phyloP scores from a whole-genome alignment of 2,797 vertebrate species.

The Cuculus canorus region DNA sequence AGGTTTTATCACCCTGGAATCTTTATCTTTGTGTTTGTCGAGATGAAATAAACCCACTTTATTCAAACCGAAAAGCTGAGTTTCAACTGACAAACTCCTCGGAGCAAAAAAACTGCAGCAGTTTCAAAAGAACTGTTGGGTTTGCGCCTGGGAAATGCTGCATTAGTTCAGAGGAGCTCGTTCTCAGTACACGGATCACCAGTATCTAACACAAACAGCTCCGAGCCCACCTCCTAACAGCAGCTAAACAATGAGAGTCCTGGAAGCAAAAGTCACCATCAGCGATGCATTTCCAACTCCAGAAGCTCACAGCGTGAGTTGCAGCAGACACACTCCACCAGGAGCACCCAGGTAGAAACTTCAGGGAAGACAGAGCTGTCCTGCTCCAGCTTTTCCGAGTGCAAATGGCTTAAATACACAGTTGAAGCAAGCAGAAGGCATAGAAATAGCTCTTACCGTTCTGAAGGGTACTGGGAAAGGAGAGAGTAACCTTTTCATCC shows the following conservation, averaged over 20 bases:
- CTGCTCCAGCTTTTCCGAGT: neutral
- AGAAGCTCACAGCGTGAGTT: neutral
- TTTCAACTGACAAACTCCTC: neutral
- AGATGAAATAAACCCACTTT: neutral
- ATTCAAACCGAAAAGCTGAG: neutral
- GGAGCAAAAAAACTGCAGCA: neutral
- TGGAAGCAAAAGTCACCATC: neutral
- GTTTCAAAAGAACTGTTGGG: neutral
- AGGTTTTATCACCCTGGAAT: neutral
- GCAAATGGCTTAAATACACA: neutral
- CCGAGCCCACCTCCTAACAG: neutral
- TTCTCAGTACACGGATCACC: neutral
- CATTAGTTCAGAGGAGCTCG: neutral
- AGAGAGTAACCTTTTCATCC: constrained; percentile 98
- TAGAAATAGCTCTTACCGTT: constrained; percentile 82
- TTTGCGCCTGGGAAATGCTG: neutral
- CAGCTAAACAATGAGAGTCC: neutral
- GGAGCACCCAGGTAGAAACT: neutral
- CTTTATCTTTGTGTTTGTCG: neutral
- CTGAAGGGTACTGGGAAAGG: constrained; percentile 92
- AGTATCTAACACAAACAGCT: neutral
- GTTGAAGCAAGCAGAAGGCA: neutral
- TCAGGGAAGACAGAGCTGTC: neutral
- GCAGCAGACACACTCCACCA: accelerated
- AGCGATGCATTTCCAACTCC: neutral